These are phyloP conservation scores for Chanos chanos DNA, from an alignment of 2,797 vertebrate genomes.

Conservation along the genomic window DNA sequence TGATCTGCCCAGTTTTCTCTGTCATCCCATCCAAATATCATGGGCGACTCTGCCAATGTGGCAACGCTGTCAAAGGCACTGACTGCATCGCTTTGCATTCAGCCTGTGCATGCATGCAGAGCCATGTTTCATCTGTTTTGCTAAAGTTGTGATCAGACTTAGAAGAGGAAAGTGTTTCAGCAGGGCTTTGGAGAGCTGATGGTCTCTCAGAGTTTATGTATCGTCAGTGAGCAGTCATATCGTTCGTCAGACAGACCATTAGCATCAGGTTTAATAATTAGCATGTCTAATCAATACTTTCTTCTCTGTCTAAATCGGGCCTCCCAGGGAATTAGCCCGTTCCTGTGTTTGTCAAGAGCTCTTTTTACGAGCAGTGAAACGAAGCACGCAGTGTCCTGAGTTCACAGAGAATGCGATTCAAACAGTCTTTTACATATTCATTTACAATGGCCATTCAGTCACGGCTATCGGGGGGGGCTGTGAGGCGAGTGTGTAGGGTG, in stretches of 20 bases:
- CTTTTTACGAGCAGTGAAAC: neutral
- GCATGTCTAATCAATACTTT: slow-evolving; percentile 29
- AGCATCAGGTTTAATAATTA: no score
- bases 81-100: neutral
- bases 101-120: no score
- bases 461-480: neutral
- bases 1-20: slow-evolving; percentile 33
- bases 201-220: slow-evolving; percentile 19
- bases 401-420: neutral
- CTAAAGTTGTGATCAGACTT: slow-evolving; percentile 20
- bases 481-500: slow-evolving; percentile 9
- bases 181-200: slow-evolving; percentile 4
- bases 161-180: slow-evolving; percentile 20
- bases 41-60: slow-evolving; percentile 28
- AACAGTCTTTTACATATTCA: slow-evolving; percentile 3
- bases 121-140: no score
- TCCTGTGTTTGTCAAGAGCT: neutral
- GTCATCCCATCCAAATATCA: slow-evolving; percentile 34
- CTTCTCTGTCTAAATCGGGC: neutral
- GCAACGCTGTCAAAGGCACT: slow-evolving; percentile 31
- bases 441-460: neutral
- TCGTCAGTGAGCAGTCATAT: slow-evolving; percentile 8
- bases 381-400: neutral
- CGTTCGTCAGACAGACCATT: slow-evolving; percentile 4
- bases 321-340: neutral